Percentiles rank a stretch among this genome's conserved stretches.
Conservation (phyloP, 2,113 vertebrate species). For the Enhydra lutris region DNA sequence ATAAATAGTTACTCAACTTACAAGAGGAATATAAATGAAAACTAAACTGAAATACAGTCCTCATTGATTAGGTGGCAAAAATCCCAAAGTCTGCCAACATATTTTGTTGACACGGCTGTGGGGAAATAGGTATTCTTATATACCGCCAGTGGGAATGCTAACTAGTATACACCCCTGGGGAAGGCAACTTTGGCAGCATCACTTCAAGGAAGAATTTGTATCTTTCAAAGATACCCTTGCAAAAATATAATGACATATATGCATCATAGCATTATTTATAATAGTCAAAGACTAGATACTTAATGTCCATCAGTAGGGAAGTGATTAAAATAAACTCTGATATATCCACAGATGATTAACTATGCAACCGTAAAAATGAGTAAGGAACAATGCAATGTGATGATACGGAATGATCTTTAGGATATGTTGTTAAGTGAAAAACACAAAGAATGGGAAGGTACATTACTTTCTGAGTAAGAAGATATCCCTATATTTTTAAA, state of each 20-base stretch:
- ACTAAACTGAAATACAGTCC: neutral
- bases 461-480: neutral
- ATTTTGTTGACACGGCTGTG: neutral
- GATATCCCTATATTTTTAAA: neutral
- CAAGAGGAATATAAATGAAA: constrained; percentile 42
- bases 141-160: neutral
- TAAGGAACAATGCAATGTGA: neutral
- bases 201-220: constrained; percentile 11
- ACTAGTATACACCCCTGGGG: neutral
- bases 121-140: neutral
- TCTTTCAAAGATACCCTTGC: neutral
- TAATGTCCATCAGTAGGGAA: neutral
- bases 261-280: neutral
- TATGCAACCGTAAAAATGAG: neutral
- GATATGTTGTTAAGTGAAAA: neutral
- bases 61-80: constrained; percentile 31
- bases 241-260: neutral
- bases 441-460: neutral
- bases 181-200: neutral
- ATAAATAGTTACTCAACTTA: neutral
- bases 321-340: neutral
- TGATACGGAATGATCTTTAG: neutral
- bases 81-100: neutral
- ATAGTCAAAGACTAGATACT: neutral
- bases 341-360: neutral